phyloP scores from a whole-genome alignment of 1,140 invertebrate genomes.

The Belonocnema kinseyi region DNA sequence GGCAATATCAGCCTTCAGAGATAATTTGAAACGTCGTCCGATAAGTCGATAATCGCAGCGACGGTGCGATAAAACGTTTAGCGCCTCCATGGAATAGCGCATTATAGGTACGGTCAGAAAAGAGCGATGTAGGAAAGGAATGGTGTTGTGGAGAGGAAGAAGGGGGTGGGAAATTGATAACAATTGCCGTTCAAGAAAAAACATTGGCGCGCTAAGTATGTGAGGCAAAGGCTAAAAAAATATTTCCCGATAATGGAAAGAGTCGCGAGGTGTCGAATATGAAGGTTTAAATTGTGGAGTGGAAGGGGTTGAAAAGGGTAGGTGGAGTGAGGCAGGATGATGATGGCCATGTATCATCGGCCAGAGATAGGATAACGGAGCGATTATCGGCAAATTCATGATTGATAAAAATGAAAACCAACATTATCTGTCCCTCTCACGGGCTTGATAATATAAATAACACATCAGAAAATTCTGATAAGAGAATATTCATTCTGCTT shows the following conservation, averaged over 20 bases:
- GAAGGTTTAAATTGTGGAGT: background rate
- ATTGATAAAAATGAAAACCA: constrained; percentile 1
- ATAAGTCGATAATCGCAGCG: constrained; percentile 22
- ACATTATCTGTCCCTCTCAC: background rate
- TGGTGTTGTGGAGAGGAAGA: background rate
- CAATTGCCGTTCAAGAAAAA: background rate
- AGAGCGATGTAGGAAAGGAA: background rate
- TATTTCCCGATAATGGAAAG: background rate
- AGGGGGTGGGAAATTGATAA: background rate
- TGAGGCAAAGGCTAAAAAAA: background rate
- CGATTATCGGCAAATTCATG: constrained; percentile 5
- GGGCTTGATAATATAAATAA: background rate
- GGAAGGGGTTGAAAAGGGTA: background rate
- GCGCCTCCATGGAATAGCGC: constrained; percentile 12
- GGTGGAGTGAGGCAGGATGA: background rate
- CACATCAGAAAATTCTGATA: background rate
- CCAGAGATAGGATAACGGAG: background rate
- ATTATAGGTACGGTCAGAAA: constrained; percentile 1
- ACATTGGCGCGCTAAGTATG: background rate
- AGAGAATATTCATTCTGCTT: background rate
- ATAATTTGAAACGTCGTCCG: constrained; percentile 21
- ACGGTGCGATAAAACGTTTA: constrained; percentile 6
- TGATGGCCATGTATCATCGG: background rate
- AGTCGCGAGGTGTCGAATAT: background rate
- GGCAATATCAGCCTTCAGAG: constrained; percentile 23